These are phyloP conservation scores for Trichoplusia ni DNA, from an alignment of 1,140 invertebrate species.

Conservation along the genomic window DNA sequence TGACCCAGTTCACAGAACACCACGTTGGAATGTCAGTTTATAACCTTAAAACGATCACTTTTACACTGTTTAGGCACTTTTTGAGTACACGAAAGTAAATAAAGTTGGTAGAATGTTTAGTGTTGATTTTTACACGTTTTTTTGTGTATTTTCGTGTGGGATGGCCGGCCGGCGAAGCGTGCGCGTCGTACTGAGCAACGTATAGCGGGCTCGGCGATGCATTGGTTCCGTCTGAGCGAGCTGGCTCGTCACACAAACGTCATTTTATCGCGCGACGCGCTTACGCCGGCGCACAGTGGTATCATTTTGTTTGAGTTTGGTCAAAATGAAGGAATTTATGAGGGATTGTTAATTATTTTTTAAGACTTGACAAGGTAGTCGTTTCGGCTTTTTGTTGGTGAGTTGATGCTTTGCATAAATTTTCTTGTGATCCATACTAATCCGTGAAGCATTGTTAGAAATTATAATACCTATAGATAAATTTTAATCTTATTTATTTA, in stretches of 20 bases:
- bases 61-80: slow-evolving; percentile 1
- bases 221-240: slow-evolving; percentile 13
- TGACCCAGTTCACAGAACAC: slow-evolving; percentile 47
- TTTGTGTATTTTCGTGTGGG: slow-evolving; percentile 17
- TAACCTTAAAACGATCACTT: slow-evolving; percentile 30
- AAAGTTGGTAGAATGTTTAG: neutral
- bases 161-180: slow-evolving; percentile 32
- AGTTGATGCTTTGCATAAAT: too few species aligned
- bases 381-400: too few species aligned
- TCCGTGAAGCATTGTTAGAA: too few species aligned
- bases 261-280: slow-evolving; percentile 28
- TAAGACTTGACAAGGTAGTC: too few species aligned
- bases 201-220: slow-evolving; percentile 13
- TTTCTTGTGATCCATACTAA: too few species aligned
- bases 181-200: slow-evolving; percentile 25
- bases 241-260: slow-evolving; percentile 26
- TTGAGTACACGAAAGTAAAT: neutral
- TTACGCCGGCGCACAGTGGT: too few species aligned
- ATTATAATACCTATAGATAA: too few species aligned
- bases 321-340: too few species aligned
- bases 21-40: slow-evolving; percentile 29
- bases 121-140: slow-evolving; percentile 25
- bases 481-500: too few species aligned
- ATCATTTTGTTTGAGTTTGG: too few species aligned
- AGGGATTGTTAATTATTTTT: too few species aligned